A percentile compares a stretch with the other conserved stretches of the same genome.
Conservation (phyloP, 2,113 vertebrate genomes). For the Cranoglanis bouderius region DNA sequence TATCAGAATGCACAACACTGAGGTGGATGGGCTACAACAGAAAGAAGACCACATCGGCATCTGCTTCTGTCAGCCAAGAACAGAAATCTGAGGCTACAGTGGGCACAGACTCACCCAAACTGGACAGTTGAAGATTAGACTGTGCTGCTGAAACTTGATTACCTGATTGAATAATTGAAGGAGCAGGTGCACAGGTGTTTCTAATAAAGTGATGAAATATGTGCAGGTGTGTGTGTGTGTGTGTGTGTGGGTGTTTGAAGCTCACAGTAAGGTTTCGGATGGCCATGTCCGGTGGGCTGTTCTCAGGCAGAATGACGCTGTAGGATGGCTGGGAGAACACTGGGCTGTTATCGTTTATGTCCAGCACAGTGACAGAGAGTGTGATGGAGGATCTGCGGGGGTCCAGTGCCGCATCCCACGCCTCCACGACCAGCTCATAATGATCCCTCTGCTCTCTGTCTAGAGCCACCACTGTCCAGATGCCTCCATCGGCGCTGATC, state of each 20-base stretch:
- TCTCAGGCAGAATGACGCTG: slow-evolving; percentile 82
- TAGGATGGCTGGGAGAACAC: slow-evolving; percentile 87
- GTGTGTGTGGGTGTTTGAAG: neutral
- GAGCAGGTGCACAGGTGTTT: too few relatives aligned
- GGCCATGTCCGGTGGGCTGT: slow-evolving; percentile 78
- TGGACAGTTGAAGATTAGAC: neutral
- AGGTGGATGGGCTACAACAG: neutral
- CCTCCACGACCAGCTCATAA: slow-evolving; percentile 87
- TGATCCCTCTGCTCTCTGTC: slow-evolving; percentile 84
- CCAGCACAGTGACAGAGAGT: slow-evolving; percentile 83
- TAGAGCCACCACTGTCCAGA: slow-evolving; percentile 83
- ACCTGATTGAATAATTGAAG: neutral
- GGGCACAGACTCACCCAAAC: neutral
- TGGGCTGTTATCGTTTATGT: slow-evolving; percentile 95
- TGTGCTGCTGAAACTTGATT: neutral
- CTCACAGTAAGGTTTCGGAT: slow-evolving; percentile 85
- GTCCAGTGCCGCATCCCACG: slow-evolving; percentile 83
- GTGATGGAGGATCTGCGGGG: slow-evolving; percentile 81
- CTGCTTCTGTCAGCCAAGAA: neutral
- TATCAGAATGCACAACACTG: neutral
- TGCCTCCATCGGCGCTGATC: slow-evolving; percentile 86
- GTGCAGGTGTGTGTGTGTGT: neutral
- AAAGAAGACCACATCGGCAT: neutral
- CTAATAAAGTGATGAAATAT: too few relatives aligned
- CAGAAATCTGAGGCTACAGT: too few relatives aligned